Evolutionary conservation across 1,140 invertebrate genomes (phyloP).

Genomic region (Caerostris extrusa): DNA sequence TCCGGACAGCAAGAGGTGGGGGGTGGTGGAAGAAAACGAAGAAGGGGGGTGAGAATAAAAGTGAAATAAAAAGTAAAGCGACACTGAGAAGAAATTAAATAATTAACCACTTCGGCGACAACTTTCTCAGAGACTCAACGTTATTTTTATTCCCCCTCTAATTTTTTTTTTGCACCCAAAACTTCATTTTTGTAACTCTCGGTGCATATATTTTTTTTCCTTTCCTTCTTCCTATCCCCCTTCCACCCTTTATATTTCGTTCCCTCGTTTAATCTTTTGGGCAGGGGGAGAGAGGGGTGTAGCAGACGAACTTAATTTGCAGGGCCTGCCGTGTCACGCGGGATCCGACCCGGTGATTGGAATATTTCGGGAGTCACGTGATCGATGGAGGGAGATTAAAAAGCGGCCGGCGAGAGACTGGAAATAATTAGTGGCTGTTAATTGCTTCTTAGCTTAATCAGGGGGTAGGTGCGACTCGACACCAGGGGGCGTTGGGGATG

Average conservation of each 20-base stretch:
- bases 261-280: conserved; percentile 71
- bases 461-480: conserved; percentile 15
- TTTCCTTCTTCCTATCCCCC: background rate
- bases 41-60: conserved; percentile 4
- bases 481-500: conserved; percentile 21
- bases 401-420: conserved; percentile 72
- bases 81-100: conserved; percentile 77
- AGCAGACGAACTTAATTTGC: conserved; percentile 75
- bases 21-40: background rate
- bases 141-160: conserved; percentile 35
- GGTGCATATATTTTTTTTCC: conserved; percentile 16
- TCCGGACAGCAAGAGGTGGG: conserved; percentile 34
- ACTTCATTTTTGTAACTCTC: conserved; percentile 65
- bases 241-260: conserved; percentile 18
- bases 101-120: conserved; percentile 76
- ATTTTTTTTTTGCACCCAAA: conserved; percentile 31
- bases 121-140: conserved; percentile 61
- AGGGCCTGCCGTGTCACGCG: conserved; percentile 58
- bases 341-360: conserved; percentile 73
- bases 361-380: conserved; percentile 74
- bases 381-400: conserved; percentile 77
- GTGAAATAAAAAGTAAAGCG: conserved; percentile 74
- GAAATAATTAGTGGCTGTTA: conserved; percentile 77
- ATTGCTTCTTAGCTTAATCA: conserved; percentile 77
- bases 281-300: background rate